Evolutionary conservation across 2,797 vertebrate genomes (phyloP).

Genomic region (Borostomias antarcticus): DNA sequence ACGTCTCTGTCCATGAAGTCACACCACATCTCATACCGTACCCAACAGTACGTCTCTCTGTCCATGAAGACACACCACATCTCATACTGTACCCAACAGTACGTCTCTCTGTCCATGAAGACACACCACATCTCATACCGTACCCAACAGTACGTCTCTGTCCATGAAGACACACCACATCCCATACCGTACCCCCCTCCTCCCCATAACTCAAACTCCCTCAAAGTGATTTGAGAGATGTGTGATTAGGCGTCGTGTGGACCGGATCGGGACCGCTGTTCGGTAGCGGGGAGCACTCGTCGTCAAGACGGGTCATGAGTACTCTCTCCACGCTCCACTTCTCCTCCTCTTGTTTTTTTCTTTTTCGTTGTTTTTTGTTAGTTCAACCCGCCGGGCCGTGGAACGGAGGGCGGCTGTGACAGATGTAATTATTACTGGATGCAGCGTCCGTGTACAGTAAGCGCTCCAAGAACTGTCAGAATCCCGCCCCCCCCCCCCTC

Average conservation of each 20-base stretch:
- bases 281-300: conserved; percentile 34
- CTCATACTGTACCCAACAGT: no score
- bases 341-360: conserved; percentile 19
- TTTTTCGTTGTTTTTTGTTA: conserved; percentile 44
- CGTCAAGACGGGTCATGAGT: conserved; percentile 40
- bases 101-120: background rate
- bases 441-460: conserved; percentile 51
- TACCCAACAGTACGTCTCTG: background rate
- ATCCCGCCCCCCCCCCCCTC: conserved; percentile 72
- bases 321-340: conserved; percentile 52
- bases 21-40: no score
- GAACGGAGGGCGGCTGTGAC: conserved; percentile 51
- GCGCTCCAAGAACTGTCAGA: conserved; percentile 82
- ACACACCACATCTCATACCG: background rate
- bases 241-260: background rate
- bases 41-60: background rate
- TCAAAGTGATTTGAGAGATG: background rate
- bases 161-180: conserved; percentile 69
- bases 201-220: background rate
- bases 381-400: conserved; percentile 25
- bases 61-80: background rate
- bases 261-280: conserved; percentile 20
- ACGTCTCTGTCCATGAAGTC: no score
- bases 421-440: conserved; percentile 72
- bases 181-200: conserved; percentile 60